A percentile compares a stretch with the other conserved stretches of the same genome.
Conservation (phyloP, 1,140 invertebrate species). For the Holcopasites calliopsidis region DNA sequence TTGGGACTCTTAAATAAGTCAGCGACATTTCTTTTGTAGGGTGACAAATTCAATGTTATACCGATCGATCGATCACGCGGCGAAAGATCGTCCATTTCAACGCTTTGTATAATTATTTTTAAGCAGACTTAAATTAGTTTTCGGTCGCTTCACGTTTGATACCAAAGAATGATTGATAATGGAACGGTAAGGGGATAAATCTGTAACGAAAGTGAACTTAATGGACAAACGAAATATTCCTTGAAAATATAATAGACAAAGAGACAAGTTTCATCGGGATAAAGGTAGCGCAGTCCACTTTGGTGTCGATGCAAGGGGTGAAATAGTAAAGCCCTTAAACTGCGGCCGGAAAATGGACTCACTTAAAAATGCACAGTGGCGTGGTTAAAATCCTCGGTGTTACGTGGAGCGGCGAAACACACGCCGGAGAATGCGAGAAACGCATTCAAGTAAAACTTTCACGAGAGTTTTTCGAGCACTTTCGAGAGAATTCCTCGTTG, state of each 20-base stretch:
- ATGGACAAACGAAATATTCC: background rate
- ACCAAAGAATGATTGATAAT: no score
- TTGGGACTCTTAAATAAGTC: no score
- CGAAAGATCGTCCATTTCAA: no score
- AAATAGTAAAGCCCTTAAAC: background rate
- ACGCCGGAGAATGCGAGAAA: conserved; percentile 29
- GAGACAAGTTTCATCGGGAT: background rate
- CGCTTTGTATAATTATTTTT: no score
- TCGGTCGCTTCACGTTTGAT: no score
- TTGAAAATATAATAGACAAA: background rate
- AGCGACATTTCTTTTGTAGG: no score
- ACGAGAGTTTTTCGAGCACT: conserved; percentile 33
- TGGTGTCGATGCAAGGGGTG: background rate
- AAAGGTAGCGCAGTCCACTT: background rate
- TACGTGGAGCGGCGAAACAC: background rate
- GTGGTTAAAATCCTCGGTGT: background rate
- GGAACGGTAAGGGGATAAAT: no score
- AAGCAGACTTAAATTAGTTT: no score
- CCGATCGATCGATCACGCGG: no score
- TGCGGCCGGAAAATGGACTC: conserved; percentile 17
- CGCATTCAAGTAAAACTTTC: conserved; percentile 41
- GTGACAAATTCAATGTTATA: no score
- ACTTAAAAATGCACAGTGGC: conserved; percentile 25
- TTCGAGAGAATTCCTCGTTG: conserved; percentile 7
- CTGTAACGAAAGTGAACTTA: no score